Evolutionary conservation across 2,797 vertebrate species (phyloP).

Genomic region (Apodemus agrarius): DNA sequence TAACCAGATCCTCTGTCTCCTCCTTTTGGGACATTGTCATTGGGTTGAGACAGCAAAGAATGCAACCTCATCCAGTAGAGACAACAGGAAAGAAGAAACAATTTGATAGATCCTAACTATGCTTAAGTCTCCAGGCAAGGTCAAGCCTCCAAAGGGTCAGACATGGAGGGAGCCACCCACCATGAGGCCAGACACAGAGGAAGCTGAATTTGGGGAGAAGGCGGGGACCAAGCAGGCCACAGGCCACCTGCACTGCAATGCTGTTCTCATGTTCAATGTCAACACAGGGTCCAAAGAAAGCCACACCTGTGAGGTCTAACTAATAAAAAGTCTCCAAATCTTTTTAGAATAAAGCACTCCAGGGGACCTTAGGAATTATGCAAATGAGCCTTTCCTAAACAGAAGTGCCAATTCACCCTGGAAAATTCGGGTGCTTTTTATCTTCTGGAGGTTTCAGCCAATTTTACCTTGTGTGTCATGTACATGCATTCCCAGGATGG

Average conservation of each 20-base stretch:
- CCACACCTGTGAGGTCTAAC: constrained; percentile 41
- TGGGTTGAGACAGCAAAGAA: background rate
- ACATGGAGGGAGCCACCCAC: background rate
- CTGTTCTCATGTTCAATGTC: background rate
- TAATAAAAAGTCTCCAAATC: constrained; percentile 28
- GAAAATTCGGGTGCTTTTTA: constrained; percentile 62
- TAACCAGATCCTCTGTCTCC: background rate
- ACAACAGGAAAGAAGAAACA: background rate
- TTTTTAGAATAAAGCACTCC: constrained; percentile 48
- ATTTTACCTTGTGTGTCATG: constrained; percentile 49
- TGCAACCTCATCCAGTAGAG: background rate
- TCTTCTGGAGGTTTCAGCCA: constrained; percentile 11
- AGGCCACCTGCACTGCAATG: background rate
- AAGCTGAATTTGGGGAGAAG: background rate
- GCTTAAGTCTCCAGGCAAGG: background rate
- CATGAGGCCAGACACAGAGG: background rate
- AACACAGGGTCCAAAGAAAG: constrained; percentile 51
- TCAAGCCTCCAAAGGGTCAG: background rate
- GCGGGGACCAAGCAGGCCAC: background rate
- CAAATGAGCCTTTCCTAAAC: constrained; percentile 47
- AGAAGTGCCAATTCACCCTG: constrained; percentile 33
- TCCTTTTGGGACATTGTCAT: background rate
- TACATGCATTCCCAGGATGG: constrained; percentile 30
- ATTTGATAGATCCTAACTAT: background rate
- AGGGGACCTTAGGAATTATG: constrained; percentile 48